Percentiles rank a stretch among this genome's conserved stretches.
Conservation (phyloP, 2,797 vertebrate genomes). For the Rhinella marina region DNA sequence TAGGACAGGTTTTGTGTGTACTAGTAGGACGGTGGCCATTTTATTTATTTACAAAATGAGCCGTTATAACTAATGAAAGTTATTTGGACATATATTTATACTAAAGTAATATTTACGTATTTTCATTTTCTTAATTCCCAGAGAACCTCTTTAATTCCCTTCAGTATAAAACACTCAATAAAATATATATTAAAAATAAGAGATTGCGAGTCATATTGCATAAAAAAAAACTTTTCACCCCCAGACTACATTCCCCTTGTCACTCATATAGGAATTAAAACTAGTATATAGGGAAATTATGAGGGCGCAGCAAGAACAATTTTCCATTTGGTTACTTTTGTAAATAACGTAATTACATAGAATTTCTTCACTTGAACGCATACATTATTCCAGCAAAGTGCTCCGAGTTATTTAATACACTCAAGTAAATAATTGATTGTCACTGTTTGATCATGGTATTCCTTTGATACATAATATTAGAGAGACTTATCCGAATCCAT, state of each 20-base stretch:
- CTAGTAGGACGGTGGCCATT: no score
- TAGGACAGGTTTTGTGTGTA: no score
- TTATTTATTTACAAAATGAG: no score
- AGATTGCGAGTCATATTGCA: neutral
- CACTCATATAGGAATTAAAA: conserved; percentile 22
- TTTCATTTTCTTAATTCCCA: no score
- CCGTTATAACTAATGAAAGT: no score
- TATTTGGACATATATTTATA: no score
- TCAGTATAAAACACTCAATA: neutral
- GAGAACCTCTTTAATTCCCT: no score
- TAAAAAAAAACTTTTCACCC: neutral
- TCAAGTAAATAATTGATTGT: conserved; percentile 48
- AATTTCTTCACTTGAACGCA: conserved; percentile 26
- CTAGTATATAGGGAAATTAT: conserved; percentile 24
- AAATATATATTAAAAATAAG: neutral
- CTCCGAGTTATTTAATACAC: conserved; percentile 27
- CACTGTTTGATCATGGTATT: conserved; percentile 41
- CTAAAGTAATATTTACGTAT: no score
- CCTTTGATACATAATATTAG: conserved; percentile 45
- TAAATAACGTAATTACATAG: conserved; percentile 46
- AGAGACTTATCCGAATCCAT: conserved; percentile 28
- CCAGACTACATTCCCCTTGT: neutral
- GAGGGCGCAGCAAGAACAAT: neutral
- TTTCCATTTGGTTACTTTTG: conserved; percentile 34
- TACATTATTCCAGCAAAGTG: conserved; percentile 36